These are phyloP conservation scores for Isaurus tuberculatus DNA, from an alignment of 92 coral and sea anemone genomes.

Conservation along the genomic window DNA sequence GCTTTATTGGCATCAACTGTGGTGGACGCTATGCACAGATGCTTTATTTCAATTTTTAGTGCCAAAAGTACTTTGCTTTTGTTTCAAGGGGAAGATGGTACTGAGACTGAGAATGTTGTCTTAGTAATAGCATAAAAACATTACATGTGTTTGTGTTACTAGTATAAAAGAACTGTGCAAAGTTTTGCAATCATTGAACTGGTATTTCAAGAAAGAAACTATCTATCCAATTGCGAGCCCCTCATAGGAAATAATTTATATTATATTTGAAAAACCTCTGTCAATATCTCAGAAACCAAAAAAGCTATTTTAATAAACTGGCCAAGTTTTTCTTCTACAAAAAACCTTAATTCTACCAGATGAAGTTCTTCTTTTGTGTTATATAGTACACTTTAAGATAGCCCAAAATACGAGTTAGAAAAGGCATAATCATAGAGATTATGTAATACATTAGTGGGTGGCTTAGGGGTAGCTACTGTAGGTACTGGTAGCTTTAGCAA, in stretches of 20 bases:
- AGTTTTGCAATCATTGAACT: not conserved
- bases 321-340: not conserved
- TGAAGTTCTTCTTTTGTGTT: not conserved
- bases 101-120: not conserved
- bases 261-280: not conserved
- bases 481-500: constrained; percentile 55
- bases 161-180: not conserved
- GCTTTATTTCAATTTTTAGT: not conserved
- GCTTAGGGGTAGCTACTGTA: constrained; percentile 43
- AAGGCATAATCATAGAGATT: constrained; percentile 62
- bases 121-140: not conserved
- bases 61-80: not conserved
- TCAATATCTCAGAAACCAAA: not conserved
- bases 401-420: constrained; percentile 55
- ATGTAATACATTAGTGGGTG: constrained; percentile 44
- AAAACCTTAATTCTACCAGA: not conserved
- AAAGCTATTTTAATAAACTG: not conserved
- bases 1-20: not conserved
- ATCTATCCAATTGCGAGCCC: too few relatives aligned
- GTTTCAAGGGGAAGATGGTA: not conserved
- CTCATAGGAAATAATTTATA: too few relatives aligned
- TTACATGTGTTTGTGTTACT: not conserved
- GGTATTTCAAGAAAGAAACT: not conserved
- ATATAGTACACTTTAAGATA: not conserved
- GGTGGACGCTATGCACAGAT: not conserved